Base-by-base conservation (phyloP, 2,797 vertebrate genomes). In the Hemibagrus guttatus region DNA sequence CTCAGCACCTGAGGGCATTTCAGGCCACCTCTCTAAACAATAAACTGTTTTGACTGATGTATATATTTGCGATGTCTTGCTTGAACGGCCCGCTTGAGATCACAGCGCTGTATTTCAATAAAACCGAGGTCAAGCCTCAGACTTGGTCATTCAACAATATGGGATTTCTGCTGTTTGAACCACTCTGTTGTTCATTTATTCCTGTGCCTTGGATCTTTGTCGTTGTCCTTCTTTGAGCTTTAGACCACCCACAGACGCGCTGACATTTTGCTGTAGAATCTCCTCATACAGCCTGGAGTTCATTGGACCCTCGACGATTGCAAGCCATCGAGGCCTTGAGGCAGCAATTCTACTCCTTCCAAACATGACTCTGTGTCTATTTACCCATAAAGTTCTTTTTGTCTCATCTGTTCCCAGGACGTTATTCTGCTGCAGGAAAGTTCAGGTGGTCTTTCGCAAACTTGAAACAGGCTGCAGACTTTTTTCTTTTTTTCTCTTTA, bases 161-260 rank as follows among this genome's bases (percentile, higher is more conserved):
- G 61, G 17, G 26, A 52, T 54, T 68, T 68, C 16, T 52, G 81
- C 81, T 46, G 35, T 64, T 85, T 54, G 42, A 64, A 75, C 46
- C 58, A 17, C 74, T 85, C 84, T 85, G 74, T 78, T 85, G 59
- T 54, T 76, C 46, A 85, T 85, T 85, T 78, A 78, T 52, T 66
- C 56, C 31, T 54, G 39, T 14, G 64, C 80, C 64, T 87, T 83
- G 39, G 21, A 85, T 82, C 68, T 86, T 66, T 85, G 87, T 69
- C 80, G 12, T 26, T 56, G 87, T 75, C 76, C 66, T 86, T 59
- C 80, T 79, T 71, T 84, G n/a, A 84, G 59, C 46, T 87, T 63
- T 39, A 39, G 82, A 87, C 83, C 83, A 63, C 87, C 74, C 80
- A 61, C 78, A 39, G 58, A 49, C 16, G 23, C 19, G 6, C 79